phyloP scores from a whole-genome alignment of 2,113 vertebrate species.

The Rhombomys opimus region DNA sequence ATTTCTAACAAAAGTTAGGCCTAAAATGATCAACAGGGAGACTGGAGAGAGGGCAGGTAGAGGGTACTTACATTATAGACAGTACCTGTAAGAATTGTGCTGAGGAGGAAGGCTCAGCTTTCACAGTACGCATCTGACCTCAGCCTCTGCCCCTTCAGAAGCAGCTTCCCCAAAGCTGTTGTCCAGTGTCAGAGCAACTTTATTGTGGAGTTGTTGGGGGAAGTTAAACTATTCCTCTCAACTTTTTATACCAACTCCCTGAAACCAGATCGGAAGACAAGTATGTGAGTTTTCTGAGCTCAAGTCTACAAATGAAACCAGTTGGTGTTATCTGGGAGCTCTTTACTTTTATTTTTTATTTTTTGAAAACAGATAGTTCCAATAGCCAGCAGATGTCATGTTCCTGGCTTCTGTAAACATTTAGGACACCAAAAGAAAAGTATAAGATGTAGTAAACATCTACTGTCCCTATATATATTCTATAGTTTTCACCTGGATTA shows the following conservation, averaged over 20 bases:
- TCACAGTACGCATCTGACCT: constrained; percentile 67
- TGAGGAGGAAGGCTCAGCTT: constrained; percentile 66
- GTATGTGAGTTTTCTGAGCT: background rate
- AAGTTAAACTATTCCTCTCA: constrained; percentile 64
- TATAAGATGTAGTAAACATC: constrained; percentile 42
- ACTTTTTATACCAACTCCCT: constrained; percentile 59
- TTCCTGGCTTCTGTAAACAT: constrained; percentile 59
- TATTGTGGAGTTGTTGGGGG: constrained; percentile 10
- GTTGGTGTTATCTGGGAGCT: background rate
- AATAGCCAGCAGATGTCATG: constrained; percentile 32
- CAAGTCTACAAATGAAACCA: constrained; percentile 39
- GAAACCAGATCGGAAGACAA: constrained; percentile 53
- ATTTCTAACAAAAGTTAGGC: background rate
- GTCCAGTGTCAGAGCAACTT: constrained; percentile 31
- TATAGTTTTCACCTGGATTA: constrained; percentile 36
- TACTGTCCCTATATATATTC: constrained; percentile 20
- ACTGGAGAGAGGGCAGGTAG: background rate
- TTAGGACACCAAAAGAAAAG: constrained; percentile 53
- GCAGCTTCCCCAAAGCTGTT: background rate
- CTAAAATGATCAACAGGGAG: background rate
- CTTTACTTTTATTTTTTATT: background rate
- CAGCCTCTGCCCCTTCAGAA: constrained; percentile 29
- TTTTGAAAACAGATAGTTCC: constrained; percentile 41
- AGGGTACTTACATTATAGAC: background rate
- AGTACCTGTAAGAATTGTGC: constrained; percentile 46